Base-by-base conservation (phyloP, 2,888 invertebrate species). In the Spisula solida region DNA sequence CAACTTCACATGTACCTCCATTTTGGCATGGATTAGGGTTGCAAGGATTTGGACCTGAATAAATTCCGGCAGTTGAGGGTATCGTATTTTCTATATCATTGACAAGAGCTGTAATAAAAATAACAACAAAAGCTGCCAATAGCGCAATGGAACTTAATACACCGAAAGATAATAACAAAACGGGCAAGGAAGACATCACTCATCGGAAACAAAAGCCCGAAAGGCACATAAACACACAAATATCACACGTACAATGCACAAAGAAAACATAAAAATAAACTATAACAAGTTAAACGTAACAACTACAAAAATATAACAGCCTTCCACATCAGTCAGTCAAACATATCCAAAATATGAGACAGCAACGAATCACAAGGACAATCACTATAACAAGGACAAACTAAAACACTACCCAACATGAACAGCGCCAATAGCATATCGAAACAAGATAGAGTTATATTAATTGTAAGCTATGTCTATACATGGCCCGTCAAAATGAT, bases 11-110 rank as follows among this genome's bases (percentile, higher is more conserved):
- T 6, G 29, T 80, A 31, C 88, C 88, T 10, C 82, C 82, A 70
- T 88, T 85, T 29, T 80, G 31, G 56, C 88, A 88, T 10, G 86
- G 88, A n/a, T 82, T 88, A 25, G 55, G 51, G 2, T 12, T 31
- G 31, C 88, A 88, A 16, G 55, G 81, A 48, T 29, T 70, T 1
- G 14, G 31, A 12, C 6, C 34, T 31, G 34, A 16, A 31, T 66
- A 10, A 8, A 25, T 0, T 66, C n/a, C 6, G n/a, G 0, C 25
- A 66, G 0, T n/a, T 66, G 25, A 66, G n/a, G 1, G n/a, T 66
- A 66, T 25, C 25, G 8, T 1, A 66, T n/a, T 10, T 6, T n/a
- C n/a, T 0, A 25, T 25, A 25, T 66, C 10, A 25, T 66, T 66
- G 2, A 25, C 6, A 20, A n/a, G 60, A 5, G 20, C 25, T 60